Conservation (phyloP, 2,797 vertebrate genomes). For the Allobates femoralis region DNA sequence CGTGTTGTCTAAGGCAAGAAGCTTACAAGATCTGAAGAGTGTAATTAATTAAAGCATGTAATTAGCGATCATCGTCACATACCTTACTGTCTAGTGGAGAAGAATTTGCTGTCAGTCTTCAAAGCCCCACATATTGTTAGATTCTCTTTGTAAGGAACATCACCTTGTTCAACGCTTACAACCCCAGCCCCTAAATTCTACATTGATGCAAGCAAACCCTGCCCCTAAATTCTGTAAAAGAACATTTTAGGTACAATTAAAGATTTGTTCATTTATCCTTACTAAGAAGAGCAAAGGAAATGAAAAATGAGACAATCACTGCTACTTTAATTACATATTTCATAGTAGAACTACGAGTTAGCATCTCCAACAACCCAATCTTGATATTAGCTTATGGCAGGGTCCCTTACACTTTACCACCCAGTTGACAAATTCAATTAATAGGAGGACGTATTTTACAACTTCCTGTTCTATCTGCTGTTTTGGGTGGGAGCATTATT, state of each 20-base stretch:
- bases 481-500: no score
- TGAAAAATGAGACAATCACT: no score
- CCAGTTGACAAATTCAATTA: no score
- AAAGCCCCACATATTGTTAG: slow-evolving; percentile 8
- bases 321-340: no score
- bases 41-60: slow-evolving; percentile 45
- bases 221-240: not conserved
- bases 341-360: no score
- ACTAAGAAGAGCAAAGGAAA: no score
- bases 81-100: slow-evolving; percentile 27
- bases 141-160: slow-evolving; percentile 19
- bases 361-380: no score
- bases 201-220: no score
- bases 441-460: no score
- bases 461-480: no score
- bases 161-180: not conserved
- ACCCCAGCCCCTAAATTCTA: not conserved
- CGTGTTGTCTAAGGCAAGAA: slow-evolving; percentile 22
- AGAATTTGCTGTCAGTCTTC: slow-evolving; percentile 23
- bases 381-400: no score
- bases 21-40: slow-evolving; percentile 32
- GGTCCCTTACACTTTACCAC: no score
- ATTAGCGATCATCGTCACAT: slow-evolving; percentile 35
- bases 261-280: not conserved
- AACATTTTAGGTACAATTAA: not conserved